A percentile compares a stretch with the other conserved stretches of the same genome.
phyloP scores from a whole-genome alignment of 2,113 vertebrate species.

The Zosterops lateralis region DNA sequence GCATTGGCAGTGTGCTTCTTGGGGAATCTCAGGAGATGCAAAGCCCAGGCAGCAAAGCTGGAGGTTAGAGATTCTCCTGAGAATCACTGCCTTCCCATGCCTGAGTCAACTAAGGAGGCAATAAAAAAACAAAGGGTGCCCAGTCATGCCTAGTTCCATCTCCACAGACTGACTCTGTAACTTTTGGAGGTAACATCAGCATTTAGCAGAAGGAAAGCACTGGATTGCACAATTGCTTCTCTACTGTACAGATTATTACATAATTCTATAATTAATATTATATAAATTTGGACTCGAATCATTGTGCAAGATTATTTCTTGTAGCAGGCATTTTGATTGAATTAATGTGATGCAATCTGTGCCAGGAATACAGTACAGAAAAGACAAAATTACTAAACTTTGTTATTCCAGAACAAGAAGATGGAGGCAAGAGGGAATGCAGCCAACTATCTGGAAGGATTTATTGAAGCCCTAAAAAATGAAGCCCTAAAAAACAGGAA shows the following conservation, averaged over 20 bases:
- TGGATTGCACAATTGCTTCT: neutral
- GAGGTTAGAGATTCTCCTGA: neutral
- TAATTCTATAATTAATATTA: neutral
- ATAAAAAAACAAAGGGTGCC: neutral
- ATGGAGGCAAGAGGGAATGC: rapidly evolving
- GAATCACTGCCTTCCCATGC: neutral
- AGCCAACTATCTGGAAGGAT: neutral
- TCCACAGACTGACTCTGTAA: neutral
- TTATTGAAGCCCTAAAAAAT: neutral
- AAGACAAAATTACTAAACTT: neutral
- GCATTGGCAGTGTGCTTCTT: rapidly evolving
- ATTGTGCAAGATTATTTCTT: neutral
- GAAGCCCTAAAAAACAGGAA: neutral
- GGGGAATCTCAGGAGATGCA: neutral
- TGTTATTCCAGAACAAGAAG: neutral
- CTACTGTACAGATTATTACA: neutral
- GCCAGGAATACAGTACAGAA: neutral
- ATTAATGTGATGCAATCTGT: rapidly evolving
- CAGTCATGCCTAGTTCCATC: neutral
- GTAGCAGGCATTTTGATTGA: neutral
- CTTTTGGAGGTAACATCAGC: neutral
- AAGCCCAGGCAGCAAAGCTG: neutral
- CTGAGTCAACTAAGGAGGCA: neutral
- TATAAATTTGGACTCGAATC: neutral
- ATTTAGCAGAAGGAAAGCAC: neutral